phyloP scores from a whole-genome alignment of 2,113 vertebrate species.

The Egretta garzetta region DNA sequence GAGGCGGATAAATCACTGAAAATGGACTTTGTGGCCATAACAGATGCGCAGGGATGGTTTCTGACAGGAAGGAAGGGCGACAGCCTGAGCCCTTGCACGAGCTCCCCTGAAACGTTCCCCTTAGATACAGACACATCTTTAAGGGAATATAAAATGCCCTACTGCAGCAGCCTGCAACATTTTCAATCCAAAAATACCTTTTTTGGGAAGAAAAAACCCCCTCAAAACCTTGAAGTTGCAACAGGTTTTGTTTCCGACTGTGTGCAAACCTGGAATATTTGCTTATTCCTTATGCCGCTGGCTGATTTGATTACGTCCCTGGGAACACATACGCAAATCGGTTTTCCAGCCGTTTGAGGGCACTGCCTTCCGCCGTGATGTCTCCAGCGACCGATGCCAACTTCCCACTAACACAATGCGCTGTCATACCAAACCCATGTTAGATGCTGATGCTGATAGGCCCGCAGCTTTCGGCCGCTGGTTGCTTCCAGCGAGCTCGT shows the following conservation, averaged over 20 bases:
- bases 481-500: not conserved
- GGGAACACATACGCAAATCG: slow-evolving; percentile 1
- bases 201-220: not conserved
- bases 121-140: not conserved
- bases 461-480: not conserved
- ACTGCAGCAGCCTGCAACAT: not conserved
- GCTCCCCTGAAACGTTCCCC: not conserved
- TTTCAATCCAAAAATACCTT: not conserved
- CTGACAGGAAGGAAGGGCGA: fast-evolving
- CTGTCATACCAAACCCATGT: not conserved
- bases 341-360: slow-evolving; percentile 7
- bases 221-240: not conserved
- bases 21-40: fast-evolving
- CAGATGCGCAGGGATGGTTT: not conserved
- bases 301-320: slow-evolving; percentile 26
- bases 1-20: not conserved
- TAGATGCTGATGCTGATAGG: not conserved
- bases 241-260: not conserved
- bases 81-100: fast-evolving
- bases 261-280: not conserved
- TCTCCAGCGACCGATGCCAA: not conserved
- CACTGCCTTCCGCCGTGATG: not conserved
- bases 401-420: not conserved
- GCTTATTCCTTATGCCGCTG: not conserved
- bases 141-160: not conserved